A percentile compares a stretch with the other conserved stretches of the same genome.
These are phyloP conservation scores for Neostethus bicornis DNA, from an alignment of 2,797 vertebrate genomes.

Conservation along the genomic window DNA sequence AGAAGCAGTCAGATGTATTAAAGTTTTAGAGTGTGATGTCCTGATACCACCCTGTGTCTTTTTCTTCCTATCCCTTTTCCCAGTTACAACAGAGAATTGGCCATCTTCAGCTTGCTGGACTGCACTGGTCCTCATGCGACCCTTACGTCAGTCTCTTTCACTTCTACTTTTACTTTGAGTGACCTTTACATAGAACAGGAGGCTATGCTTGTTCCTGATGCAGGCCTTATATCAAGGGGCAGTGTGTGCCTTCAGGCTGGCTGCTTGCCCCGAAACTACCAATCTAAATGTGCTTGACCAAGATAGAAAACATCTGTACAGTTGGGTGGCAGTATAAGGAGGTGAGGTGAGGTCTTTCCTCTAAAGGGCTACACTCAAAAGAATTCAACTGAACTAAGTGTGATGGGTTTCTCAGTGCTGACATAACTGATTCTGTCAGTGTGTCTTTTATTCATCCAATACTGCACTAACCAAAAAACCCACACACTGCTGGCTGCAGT, in stretches of 20 bases:
- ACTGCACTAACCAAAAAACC: constrained; percentile 63
- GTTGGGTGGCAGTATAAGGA: constrained; percentile 7
- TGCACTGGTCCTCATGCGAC: constrained; percentile 49
- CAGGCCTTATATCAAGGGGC: constrained; percentile 41
- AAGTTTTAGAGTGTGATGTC: constrained; percentile 69
- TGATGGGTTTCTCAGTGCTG: constrained; percentile 52
- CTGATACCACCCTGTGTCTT: constrained; percentile 19
- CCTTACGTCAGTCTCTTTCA: constrained; percentile 54
- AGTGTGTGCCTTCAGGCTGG: constrained; percentile 46
- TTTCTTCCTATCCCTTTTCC: constrained; percentile 1
- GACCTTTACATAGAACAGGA: constrained; percentile 63
- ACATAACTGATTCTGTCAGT: constrained; percentile 66
- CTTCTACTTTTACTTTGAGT: constrained; percentile 49
- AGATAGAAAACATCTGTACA: constrained; percentile 23
- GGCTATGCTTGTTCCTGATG: constrained; percentile 50
- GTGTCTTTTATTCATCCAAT: constrained; percentile 49
- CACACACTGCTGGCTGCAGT: constrained; percentile 78
- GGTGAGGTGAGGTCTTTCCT: constrained; percentile 11
- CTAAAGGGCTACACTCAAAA: constrained; percentile 8
- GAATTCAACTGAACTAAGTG: constrained; percentile 44
- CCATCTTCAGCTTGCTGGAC: constrained; percentile 39
- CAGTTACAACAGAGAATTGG: constrained; percentile 40
- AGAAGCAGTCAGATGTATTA: constrained; percentile 71
- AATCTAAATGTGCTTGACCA: constrained; percentile 35
- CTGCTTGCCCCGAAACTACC: constrained; percentile 32